Conservation (phyloP, 2,113 vertebrate species). For the Menura novaehollandiae region DNA sequence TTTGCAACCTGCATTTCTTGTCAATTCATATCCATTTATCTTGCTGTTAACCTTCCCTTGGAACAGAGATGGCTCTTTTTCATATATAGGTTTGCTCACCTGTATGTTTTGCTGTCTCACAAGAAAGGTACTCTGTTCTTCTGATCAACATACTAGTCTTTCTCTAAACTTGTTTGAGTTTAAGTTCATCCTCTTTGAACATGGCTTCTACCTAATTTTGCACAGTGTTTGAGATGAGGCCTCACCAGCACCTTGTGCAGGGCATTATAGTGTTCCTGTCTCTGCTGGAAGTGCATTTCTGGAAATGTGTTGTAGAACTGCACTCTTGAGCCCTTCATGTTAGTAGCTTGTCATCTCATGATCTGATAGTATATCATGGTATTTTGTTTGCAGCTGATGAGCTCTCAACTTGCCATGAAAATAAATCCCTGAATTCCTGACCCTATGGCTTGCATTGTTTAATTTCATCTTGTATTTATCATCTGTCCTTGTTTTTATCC, state of each 20-base stretch:
- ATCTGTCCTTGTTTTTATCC: neutral
- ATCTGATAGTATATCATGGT: neutral
- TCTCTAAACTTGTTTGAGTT: neutral
- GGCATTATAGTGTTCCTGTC: neutral
- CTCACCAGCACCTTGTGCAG: neutral
- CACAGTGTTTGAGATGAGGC: neutral
- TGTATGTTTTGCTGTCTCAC: neutral
- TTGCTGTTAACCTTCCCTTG: neutral
- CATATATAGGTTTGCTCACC: neutral
- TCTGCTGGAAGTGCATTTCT: neutral
- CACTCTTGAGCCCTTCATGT: neutral
- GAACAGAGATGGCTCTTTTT: neutral
- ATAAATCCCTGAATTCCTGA: neutral
- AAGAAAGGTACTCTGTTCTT: neutral
- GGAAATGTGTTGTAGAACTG: neutral
- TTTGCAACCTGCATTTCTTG: neutral
- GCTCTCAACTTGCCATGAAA: neutral
- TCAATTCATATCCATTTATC: neutral
- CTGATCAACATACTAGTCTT: neutral
- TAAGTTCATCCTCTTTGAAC: neutral
- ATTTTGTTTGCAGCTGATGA: neutral
- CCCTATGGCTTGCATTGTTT: neutral
- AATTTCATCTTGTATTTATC: neutral
- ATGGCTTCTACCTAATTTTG: neutral
- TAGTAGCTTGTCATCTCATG: accelerated